Conservation (phyloP, 2,113 vertebrate genomes). For the Corythornis cristatus region DNA sequence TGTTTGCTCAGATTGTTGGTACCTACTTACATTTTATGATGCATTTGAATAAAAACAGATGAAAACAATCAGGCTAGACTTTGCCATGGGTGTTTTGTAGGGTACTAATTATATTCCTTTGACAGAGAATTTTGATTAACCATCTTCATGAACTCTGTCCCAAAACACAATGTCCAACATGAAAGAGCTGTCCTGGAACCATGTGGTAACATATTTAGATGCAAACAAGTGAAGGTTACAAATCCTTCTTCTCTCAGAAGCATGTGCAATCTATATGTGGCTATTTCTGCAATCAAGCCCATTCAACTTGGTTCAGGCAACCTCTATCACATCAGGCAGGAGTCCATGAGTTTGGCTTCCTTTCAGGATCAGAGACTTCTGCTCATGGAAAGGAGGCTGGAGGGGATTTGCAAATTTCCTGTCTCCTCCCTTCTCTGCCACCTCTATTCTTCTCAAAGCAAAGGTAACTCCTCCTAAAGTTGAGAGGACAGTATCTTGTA, state of each 20-base stretch:
- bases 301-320: rapidly evolving
- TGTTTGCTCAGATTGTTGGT: not conserved
- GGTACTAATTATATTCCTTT: not conserved
- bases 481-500: not conserved
- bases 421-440: not conserved
- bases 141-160: not conserved
- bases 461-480: not conserved
- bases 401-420: not conserved
- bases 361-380: not conserved
- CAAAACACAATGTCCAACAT: not conserved
- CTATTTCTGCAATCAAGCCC: not conserved
- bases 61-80: not conserved
- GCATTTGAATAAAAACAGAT: conserved; percentile 7
- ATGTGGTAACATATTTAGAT: rapidly evolving
- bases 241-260: not conserved
- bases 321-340: not conserved
- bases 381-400: rapidly evolving
- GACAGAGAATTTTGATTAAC: not conserved
- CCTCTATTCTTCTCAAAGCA: not conserved
- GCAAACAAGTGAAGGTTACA: not conserved
- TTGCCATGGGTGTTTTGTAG: not conserved
- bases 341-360: rapidly evolving
- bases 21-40: not conserved
- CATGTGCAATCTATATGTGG: not conserved
- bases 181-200: not conserved